Percentiles rank a stretch among this genome's conserved stretches.
phyloP scores from a whole-genome alignment of 2,888 invertebrate genomes.

The Drosophila vallismaia region DNA sequence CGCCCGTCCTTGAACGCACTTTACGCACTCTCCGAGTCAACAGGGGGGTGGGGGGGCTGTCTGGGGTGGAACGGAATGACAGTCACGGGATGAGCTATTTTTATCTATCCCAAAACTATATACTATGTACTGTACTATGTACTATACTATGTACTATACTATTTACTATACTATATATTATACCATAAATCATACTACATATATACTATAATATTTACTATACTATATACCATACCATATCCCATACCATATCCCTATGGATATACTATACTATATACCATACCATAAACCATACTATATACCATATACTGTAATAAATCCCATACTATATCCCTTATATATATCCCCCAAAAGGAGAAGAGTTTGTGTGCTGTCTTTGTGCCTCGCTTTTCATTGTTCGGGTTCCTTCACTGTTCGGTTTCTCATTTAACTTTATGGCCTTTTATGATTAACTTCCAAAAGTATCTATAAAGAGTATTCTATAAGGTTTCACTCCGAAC shows the following conservation, averaged over 20 bases:
- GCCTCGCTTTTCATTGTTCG: conserved; percentile 21
- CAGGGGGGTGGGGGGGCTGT: conserved; percentile 6
- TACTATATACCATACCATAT: too few relatives aligned
- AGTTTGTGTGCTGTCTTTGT: neutral
- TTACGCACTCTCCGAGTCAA: conserved; percentile 47
- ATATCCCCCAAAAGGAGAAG: neutral
- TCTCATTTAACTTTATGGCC: conserved; percentile 4
- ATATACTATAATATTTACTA: too few relatives aligned
- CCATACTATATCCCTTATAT: neutral
- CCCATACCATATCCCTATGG: too few relatives aligned
- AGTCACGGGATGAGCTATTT: conserved; percentile 27
- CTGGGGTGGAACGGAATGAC: conserved; percentile 27
- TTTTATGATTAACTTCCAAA: neutral
- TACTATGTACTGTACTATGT: too few relatives aligned
- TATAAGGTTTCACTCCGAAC: too few relatives aligned
- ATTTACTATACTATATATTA: too few relatives aligned
- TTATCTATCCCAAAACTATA: neutral
- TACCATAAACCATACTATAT: too few relatives aligned
- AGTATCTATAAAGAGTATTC: neutral
- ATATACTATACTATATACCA: too few relatives aligned
- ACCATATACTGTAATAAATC: neutral
- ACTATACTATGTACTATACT: too few relatives aligned
- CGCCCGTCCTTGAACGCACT: conserved; percentile 69
- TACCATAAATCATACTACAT: too few relatives aligned
- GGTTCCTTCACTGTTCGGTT: conserved; percentile 14